phyloP scores from a whole-genome alignment of 2,113 vertebrate species.

The Xenus cinereus region DNA sequence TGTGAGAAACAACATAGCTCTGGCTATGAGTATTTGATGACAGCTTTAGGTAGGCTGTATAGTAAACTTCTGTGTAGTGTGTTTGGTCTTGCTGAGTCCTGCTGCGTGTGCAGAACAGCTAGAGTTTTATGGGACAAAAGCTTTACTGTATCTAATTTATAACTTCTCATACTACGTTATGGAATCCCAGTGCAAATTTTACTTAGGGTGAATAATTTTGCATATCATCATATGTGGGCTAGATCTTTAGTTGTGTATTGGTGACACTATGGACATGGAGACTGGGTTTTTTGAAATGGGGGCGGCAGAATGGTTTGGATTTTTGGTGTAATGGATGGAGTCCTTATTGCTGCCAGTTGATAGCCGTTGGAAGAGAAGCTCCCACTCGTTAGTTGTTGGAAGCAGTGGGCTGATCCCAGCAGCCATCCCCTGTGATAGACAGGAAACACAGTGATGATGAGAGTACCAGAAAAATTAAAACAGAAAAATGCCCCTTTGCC shows the following conservation, averaged over 20 bases:
- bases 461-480: background rate
- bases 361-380: background rate
- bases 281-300: background rate
- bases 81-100: background rate
- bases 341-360: background rate
- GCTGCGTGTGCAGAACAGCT: background rate
- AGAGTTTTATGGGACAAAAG: background rate
- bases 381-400: background rate
- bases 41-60: background rate
- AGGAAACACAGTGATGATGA: background rate
- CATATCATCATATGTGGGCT: accelerated
- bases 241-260: background rate
- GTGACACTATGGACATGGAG: background rate
- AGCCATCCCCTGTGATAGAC: background rate
- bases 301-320: background rate
- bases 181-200: background rate
- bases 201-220: background rate
- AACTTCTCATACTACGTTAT: background rate
- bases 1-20: background rate
- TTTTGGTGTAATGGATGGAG: background rate
- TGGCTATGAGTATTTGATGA: background rate
- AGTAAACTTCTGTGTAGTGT: background rate
- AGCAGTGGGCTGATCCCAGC: background rate
- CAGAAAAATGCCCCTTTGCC: background rate
- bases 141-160: background rate